phyloP scores from a whole-genome alignment of 2,888 invertebrate genomes.

The Tholera decimalis region DNA sequence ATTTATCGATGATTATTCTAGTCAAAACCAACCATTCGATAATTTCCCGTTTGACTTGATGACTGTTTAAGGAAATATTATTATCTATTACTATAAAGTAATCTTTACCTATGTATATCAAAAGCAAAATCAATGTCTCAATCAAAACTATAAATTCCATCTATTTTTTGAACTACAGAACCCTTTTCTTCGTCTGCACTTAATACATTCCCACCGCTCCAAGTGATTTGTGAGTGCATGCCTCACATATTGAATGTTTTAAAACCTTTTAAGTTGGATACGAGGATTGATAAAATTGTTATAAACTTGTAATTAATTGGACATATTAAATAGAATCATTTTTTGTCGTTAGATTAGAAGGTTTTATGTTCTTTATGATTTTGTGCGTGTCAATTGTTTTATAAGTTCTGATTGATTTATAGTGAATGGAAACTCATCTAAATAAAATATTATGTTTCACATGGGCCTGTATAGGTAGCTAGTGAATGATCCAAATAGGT shows the following conservation, averaged over 20 bases:
- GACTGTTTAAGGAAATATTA: background rate
- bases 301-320: conserved; percentile 88
- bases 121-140: background rate
- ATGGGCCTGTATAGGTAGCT: too few relatives aligned
- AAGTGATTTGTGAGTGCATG: conserved; percentile 84
- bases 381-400: conserved; percentile 29
- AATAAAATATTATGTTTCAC: too few relatives aligned
- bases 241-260: conserved; percentile 85
- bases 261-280: conserved; percentile 87
- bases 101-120: background rate
- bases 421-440: background rate
- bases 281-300: conserved; percentile 79
- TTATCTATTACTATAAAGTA: too few relatives aligned
- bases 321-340: conserved; percentile 76
- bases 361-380: conserved; percentile 19
- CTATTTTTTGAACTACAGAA: conserved; percentile 59
- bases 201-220: conserved; percentile 49
- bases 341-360: conserved; percentile 54
- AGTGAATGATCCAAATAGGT: too few relatives aligned
- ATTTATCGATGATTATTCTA: background rate
- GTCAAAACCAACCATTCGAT: background rate
- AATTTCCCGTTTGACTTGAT: background rate
- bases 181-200: conserved; percentile 36
- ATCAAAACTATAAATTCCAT: background rate
- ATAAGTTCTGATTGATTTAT: background rate